These are phyloP conservation scores for Delia radicum DNA, from an alignment of 1,140 invertebrate genomes.

Conservation along the genomic window DNA sequence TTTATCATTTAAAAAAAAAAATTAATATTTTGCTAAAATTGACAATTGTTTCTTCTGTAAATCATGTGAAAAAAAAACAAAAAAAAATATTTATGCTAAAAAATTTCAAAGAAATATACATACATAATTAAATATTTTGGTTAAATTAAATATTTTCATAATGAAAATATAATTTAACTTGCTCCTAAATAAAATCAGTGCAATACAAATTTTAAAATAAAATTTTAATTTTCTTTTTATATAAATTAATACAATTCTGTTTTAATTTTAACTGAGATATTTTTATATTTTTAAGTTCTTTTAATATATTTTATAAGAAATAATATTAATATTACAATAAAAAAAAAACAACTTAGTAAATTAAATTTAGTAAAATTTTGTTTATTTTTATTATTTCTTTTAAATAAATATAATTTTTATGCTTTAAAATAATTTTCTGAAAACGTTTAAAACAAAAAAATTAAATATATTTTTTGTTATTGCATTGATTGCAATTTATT, in stretches of 20 bases:
- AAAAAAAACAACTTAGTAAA: background rate
- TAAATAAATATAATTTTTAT: background rate
- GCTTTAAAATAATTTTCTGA: background rate
- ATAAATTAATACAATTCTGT: no score
- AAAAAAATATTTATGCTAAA: no score
- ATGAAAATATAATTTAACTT: background rate
- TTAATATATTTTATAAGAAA: background rate
- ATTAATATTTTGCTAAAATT: no score
- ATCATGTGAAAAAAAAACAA: background rate
- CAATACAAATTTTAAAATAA: background rate
- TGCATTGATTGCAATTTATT: constrained; percentile 14
- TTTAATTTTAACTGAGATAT: no score
- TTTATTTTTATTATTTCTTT: background rate
- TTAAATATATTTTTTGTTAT: background rate
- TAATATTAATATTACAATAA: background rate
- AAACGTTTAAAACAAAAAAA: background rate
- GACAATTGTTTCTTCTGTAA: background rate
- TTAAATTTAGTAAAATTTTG: background rate
- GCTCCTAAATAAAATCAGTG: background rate
- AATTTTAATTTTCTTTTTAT: background rate
- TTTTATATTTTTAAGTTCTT: background rate
- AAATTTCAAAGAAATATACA: background rate
- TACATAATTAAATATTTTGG: no score
- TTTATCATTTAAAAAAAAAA: background rate
- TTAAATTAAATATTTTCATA: background rate